Percentiles rank a stretch among this genome's conserved stretches.
Conservation (phyloP, 2,888 invertebrate species). For the Xestia ashworthii region DNA sequence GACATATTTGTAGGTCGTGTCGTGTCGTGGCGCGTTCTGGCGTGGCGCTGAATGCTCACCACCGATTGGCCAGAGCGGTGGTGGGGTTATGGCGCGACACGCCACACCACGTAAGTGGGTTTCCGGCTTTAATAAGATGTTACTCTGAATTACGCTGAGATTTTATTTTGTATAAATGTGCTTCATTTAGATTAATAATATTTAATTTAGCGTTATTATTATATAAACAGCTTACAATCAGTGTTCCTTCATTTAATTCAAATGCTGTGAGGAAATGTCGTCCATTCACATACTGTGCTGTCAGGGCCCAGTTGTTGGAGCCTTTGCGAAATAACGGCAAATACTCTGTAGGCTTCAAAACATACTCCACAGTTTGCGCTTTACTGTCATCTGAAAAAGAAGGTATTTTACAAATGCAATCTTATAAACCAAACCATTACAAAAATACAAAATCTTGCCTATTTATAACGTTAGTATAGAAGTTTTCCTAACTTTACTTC, state of each 20-base stretch:
- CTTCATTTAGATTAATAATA: not conserved
- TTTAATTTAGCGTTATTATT: not conserved
- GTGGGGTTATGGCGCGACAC: too few relatives aligned
- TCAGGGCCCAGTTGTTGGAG: conserved; percentile 86
- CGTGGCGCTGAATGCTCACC: too few relatives aligned
- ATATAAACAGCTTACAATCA: conserved; percentile 78
- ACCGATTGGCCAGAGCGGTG: too few relatives aligned
- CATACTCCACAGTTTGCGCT: conserved; percentile 85
- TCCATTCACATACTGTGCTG: conserved; percentile 88
- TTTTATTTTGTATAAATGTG: too few relatives aligned
- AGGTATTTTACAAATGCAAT: not conserved
- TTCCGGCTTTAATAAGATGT: too few relatives aligned
- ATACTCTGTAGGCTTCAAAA: conserved; percentile 85
- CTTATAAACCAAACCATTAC: not conserved
- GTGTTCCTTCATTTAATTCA: conserved; percentile 86
- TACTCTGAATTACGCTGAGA: too few relatives aligned
- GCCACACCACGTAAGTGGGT: too few relatives aligned
- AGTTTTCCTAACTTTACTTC: not conserved
- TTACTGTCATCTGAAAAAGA: conserved; percentile 81
- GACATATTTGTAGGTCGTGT: too few relatives aligned
- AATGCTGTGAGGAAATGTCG: conserved; percentile 88
- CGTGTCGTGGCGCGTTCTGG: too few relatives aligned
- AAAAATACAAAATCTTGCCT: too few relatives aligned
- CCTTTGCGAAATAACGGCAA: conserved; percentile 84
- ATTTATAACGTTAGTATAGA: too few relatives aligned